Percentiles rank a stretch among this genome's conserved stretches.
Evolutionary conservation across 2,888 invertebrate genomes (phyloP).

Genomic region (Drosophila siamana): DNA sequence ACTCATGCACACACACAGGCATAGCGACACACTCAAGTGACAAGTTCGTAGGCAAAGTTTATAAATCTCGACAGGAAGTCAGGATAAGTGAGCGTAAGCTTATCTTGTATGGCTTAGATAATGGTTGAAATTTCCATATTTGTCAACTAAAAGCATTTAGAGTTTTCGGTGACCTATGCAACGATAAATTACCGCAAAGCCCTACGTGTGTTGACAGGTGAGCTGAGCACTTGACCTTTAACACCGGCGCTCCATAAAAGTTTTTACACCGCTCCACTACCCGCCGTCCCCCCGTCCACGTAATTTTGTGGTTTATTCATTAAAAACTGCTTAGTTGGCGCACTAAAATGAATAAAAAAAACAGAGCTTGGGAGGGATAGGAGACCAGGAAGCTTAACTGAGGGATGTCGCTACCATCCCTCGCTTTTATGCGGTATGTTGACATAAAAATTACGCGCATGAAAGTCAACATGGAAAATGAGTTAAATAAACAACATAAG

Average conservation of each 20-base stretch:
- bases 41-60: constrained; percentile 29
- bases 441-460: constrained; percentile 77
- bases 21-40: not conserved
- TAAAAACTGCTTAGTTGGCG: constrained; percentile 74
- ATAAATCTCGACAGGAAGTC: constrained; percentile 17
- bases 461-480: constrained; percentile 73
- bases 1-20: not conserved
- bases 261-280: too few species aligned
- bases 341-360: constrained; percentile 33
- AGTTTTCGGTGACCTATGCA: constrained; percentile 18
- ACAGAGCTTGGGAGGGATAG: not conserved
- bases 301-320: constrained; percentile 69
- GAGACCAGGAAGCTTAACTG: not conserved
- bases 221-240: constrained; percentile 56
- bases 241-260: constrained; percentile 16
- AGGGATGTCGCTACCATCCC: not conserved
- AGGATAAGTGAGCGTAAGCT: not conserved
- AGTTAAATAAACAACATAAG: constrained; percentile 65
- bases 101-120: constrained; percentile 9
- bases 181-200: constrained; percentile 28
- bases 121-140: constrained; percentile 22
- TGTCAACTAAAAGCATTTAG: constrained; percentile 22
- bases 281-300: constrained; percentile 29
- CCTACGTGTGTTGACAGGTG: constrained; percentile 31
- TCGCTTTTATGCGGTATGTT: constrained; percentile 53